Conservation (phyloP, 2,797 vertebrate species). For the Tiaroga cobitis region DNA sequence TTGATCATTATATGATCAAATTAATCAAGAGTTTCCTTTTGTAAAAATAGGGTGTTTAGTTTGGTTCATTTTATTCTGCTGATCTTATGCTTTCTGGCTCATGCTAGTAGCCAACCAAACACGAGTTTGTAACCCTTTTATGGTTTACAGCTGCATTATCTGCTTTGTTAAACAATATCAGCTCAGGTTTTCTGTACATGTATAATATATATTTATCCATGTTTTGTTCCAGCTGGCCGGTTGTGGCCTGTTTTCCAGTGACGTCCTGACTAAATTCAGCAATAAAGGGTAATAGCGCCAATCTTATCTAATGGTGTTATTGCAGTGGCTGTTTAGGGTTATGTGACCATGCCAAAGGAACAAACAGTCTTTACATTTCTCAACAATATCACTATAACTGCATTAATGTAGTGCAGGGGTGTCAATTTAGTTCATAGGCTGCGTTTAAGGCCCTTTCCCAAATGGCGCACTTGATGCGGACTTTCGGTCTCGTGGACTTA, state of each 20-base stretch:
- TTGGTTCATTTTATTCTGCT: not conserved
- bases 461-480: too few species aligned
- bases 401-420: not conserved
- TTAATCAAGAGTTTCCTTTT: too few species aligned
- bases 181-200: not conserved
- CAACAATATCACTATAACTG: not conserved
- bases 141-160: not conserved
- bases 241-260: not conserved
- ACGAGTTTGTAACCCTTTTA: not conserved
- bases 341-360: not conserved
- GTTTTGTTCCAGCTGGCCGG: not conserved
- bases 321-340: not conserved
- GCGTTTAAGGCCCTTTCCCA: too few species aligned
- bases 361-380: too few species aligned
- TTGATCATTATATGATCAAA: too few species aligned
- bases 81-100: not conserved
- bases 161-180: not conserved
- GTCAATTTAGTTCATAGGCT: too few species aligned
- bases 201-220: not conserved
- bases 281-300: not conserved
- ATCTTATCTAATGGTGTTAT: not conserved
- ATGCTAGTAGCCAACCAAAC: too few species aligned
- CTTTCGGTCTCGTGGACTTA: too few species aligned
- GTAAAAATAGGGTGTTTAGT: not conserved
- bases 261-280: too few species aligned